Percentiles rank a stretch among this genome's conserved stretches.
Conservation (phyloP, 2,888 invertebrate genomes). For the Sussaba pulchella region DNA sequence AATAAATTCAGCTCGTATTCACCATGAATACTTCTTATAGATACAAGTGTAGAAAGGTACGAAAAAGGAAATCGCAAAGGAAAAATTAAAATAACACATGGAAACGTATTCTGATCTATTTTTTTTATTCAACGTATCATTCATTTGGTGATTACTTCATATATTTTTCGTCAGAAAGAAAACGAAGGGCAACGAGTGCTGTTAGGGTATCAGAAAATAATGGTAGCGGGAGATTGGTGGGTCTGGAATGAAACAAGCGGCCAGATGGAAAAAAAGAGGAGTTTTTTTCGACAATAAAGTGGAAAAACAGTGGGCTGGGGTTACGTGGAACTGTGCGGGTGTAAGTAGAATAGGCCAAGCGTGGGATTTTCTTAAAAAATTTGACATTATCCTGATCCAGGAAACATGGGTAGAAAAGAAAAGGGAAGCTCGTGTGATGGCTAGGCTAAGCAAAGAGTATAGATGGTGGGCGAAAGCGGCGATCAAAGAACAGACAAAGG, state of each 20-base stretch:
- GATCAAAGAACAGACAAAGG: slow-evolving; percentile 16
- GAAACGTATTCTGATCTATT: no score
- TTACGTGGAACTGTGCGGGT: background rate
- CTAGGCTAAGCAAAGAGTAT: slow-evolving; percentile 12
- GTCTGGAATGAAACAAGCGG: slow-evolving; percentile 3
- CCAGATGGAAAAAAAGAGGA: background rate
- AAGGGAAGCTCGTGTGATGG: background rate
- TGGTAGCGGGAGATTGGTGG: background rate
- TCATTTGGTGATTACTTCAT: no score
- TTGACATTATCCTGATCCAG: slow-evolving; percentile 3
- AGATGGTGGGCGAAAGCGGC: slow-evolving; percentile 36
- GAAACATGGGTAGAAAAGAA: slow-evolving; percentile 31
- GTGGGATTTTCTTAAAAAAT: slow-evolving; percentile 25
- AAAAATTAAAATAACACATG: no score
- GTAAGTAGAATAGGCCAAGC: background rate
- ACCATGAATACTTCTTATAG: no score
- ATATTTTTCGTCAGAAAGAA: no score
- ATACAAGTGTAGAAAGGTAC: no score
- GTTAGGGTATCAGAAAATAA: slow-evolving; percentile 4
- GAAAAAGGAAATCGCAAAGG: no score
- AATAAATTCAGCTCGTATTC: no score
- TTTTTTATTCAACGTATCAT: no score
- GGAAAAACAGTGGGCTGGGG: background rate
- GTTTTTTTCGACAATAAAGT: background rate
- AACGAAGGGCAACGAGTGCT: background rate